A percentile compares a stretch with the other conserved stretches of the same genome.
These are phyloP conservation scores for Tauraco erythrolophus DNA, from an alignment of 2,113 vertebrate genomes.

Conservation along the genomic window DNA sequence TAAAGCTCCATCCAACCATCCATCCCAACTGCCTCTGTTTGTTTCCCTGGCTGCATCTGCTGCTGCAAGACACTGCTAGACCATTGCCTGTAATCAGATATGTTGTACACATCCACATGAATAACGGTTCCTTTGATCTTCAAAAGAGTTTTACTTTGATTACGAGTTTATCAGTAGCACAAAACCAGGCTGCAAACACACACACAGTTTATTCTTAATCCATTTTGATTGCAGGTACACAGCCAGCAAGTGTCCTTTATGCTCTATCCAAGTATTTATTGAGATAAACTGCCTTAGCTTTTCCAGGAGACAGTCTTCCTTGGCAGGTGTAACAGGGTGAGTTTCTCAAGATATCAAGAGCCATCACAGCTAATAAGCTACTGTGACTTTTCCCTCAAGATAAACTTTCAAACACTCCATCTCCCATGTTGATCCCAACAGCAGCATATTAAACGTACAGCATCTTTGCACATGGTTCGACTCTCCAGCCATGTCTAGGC, in stretches of 20 bases:
- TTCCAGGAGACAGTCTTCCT: background rate
- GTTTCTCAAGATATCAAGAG: background rate
- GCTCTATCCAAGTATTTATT: background rate
- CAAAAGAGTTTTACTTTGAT: slow-evolving; percentile 29
- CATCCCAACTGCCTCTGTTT: background rate
- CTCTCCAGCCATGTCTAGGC: background rate
- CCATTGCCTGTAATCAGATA: background rate
- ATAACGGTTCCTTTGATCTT: slow-evolving; percentile 48
- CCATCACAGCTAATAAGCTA: background rate
- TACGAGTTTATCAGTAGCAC: slow-evolving; percentile 24
- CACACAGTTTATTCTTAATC: background rate
- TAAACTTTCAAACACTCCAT: background rate
- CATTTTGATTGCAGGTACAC: background rate
- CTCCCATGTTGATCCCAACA: background rate
- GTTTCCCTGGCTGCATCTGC: background rate
- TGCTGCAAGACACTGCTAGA: background rate
- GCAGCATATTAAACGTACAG: background rate
- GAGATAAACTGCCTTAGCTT: slow-evolving; percentile 5
- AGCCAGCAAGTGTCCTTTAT: background rate
- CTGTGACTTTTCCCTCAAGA: background rate
- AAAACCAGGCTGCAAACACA: background rate
- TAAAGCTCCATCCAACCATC: background rate
- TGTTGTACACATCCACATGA: background rate
- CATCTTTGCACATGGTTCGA: background rate
- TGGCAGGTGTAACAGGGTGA: background rate